These are phyloP conservation scores for Leptobrachium ailaonicum DNA, from an alignment of 2,113 vertebrate species.

Conservation along the genomic window DNA sequence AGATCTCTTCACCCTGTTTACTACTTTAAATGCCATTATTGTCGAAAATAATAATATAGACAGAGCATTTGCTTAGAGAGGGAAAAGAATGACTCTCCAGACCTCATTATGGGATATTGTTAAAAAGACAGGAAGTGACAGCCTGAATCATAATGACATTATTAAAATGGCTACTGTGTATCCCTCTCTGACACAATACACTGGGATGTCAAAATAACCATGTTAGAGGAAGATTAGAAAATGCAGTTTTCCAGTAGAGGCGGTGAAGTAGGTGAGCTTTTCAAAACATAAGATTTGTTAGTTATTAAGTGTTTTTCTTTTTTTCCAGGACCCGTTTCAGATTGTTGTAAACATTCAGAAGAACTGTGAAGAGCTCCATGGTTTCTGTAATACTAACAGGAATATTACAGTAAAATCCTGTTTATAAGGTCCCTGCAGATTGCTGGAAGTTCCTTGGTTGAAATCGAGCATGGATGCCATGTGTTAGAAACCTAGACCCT, in stretches of 20 bases:
- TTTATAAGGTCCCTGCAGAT: no score
- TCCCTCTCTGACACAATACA: slow-evolving; percentile 21
- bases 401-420: no score
- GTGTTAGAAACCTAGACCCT: no score
- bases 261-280: slow-evolving; percentile 21
- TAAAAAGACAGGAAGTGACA: slow-evolving; percentile 39
- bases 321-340: no score
- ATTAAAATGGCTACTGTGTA: slow-evolving; percentile 21
- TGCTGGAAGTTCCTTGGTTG: no score
- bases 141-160: slow-evolving; percentile 37
- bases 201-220: slow-evolving; percentile 42
- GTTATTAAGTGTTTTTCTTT: neutral
- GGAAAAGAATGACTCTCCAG: slow-evolving; percentile 30
- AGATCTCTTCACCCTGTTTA: slow-evolving; percentile 26
- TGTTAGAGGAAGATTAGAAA: slow-evolving; percentile 40
- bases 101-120: slow-evolving; percentile 42
- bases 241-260: neutral
- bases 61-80: slow-evolving; percentile 22
- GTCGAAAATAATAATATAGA: slow-evolving; percentile 28
- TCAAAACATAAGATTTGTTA: neutral
- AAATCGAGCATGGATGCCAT: no score
- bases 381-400: no score
- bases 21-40: slow-evolving; percentile 36
- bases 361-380: no score
- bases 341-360: no score